Conservation (phyloP, 1,140 invertebrate species). For the Aporrectodea caliginosa region DNA sequence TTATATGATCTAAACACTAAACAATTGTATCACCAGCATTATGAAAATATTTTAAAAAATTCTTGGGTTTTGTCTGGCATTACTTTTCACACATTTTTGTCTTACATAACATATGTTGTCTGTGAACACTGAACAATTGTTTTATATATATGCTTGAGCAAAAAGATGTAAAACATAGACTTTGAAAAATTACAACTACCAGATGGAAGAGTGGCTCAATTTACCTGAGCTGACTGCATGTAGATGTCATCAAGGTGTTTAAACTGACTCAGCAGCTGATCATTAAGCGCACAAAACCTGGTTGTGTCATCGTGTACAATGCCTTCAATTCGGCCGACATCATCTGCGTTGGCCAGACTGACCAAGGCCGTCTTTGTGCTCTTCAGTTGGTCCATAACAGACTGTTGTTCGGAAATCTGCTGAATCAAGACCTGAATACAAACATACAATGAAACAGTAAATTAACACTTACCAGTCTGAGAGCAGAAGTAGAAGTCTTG, state of each 20-base stretch:
- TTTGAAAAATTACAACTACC: too few species aligned
- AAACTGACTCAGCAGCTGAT: conserved; percentile 77
- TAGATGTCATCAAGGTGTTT: conserved; percentile 85
- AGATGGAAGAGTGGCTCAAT: too few species aligned
- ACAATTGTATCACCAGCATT: too few species aligned
- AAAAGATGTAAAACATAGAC: too few species aligned
- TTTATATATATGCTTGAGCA: too few species aligned
- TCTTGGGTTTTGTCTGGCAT: too few species aligned
- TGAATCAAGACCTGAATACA: conserved; percentile 68
- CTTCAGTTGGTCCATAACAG: conserved; percentile 89
- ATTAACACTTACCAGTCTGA: background rate
- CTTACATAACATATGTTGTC: too few species aligned
- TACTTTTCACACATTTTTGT: too few species aligned
- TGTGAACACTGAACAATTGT: too few species aligned
- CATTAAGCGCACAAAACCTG: conserved; percentile 76
- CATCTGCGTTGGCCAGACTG: conserved; percentile 78
- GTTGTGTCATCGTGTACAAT: conserved; percentile 82
- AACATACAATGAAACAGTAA: background rate
- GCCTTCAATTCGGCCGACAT: conserved; percentile 78
- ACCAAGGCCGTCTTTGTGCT: conserved; percentile 86
- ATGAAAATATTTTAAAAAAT: too few species aligned
- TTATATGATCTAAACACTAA: too few species aligned
- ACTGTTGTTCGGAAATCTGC: conserved; percentile 87
- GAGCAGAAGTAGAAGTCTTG: too few species aligned
- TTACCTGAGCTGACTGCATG: conserved; percentile 64